phyloP scores from a whole-genome alignment of 1,140 invertebrate genomes.

The Zaprionus inermis region DNA sequence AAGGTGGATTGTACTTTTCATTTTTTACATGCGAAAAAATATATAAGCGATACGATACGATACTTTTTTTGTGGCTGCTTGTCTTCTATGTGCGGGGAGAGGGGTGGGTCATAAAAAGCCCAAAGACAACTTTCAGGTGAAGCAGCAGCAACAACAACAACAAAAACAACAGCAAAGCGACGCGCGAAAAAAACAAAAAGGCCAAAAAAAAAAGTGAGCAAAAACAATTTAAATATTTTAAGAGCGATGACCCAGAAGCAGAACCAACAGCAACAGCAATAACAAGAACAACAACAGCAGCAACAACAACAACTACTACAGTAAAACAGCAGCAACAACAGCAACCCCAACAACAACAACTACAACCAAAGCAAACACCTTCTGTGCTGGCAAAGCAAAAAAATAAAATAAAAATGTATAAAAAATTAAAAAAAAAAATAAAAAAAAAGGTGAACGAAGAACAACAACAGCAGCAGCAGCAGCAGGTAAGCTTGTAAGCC shows the following conservation, averaged over 20 bases:
- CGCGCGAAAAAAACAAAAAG: neutral
- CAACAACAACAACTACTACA: neutral
- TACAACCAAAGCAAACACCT: constrained; percentile 66
- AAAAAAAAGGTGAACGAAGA: constrained; percentile 59
- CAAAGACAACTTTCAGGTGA: constrained; percentile 80
- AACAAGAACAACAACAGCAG: constrained; percentile 23
- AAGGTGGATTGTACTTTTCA: constrained; percentile 54
- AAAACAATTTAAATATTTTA: constrained; percentile 82
- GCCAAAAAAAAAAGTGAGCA: constrained; percentile 50
- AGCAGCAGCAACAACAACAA: constrained; percentile 54
- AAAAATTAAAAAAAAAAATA: constrained; percentile 46
- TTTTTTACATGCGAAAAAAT: constrained; percentile 45
- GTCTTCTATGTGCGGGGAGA: constrained; percentile 66
- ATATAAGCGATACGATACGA: constrained; percentile 20
- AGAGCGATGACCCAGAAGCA: constrained; percentile 80
- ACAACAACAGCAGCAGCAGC: constrained; percentile 35
- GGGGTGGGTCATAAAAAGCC: constrained; percentile 56
- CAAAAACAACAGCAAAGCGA: constrained; percentile 38
- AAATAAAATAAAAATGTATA: constrained; percentile 34
- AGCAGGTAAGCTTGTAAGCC: constrained; percentile 61
- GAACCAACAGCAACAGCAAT: constrained; percentile 36
- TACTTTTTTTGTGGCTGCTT: no score
- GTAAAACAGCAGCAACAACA: constrained; percentile 28
- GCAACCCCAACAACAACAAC: constrained; percentile 29
- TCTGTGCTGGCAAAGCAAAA: constrained; percentile 52